A percentile compares a stretch with the other conserved stretches of the same genome.
These are phyloP conservation scores for Columbina picui DNA, from an alignment of 2,113 vertebrate genomes.

Conservation along the genomic window DNA sequence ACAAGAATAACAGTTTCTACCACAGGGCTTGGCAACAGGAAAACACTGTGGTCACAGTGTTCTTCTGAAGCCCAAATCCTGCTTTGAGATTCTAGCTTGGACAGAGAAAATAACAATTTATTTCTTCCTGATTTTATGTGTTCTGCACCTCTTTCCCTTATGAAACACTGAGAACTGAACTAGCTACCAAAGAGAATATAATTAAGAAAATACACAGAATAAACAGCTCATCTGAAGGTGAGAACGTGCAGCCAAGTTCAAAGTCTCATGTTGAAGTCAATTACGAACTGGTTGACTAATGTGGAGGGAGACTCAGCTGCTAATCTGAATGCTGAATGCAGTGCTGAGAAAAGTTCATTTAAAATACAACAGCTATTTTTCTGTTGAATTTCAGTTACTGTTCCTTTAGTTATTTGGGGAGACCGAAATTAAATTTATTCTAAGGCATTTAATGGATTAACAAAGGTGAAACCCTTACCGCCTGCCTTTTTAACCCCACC, in stretches of 20 bases:
- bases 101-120: slow-evolving; percentile 6
- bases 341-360: background rate
- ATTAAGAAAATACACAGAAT: background rate
- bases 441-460: slow-evolving; percentile 43
- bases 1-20: background rate
- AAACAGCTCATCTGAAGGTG: background rate
- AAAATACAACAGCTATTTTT: background rate
- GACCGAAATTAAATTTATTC: slow-evolving; percentile 54
- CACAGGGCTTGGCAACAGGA: slow-evolving; percentile 1
- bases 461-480: slow-evolving; percentile 1
- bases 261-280: background rate
- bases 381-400: background rate
- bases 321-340: background rate
- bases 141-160: slow-evolving; percentile 12
- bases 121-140: background rate
- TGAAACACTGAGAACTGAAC: background rate
- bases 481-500: background rate
- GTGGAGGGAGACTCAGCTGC: background rate
- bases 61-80: background rate
- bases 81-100: background rate
- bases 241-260: background rate
- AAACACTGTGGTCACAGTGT: background rate
- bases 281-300: background rate
- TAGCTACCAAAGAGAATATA: background rate
- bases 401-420: background rate